Base-by-base conservation (phyloP, 2,797 vertebrate genomes). In the Fistularia commersonii region DNA sequence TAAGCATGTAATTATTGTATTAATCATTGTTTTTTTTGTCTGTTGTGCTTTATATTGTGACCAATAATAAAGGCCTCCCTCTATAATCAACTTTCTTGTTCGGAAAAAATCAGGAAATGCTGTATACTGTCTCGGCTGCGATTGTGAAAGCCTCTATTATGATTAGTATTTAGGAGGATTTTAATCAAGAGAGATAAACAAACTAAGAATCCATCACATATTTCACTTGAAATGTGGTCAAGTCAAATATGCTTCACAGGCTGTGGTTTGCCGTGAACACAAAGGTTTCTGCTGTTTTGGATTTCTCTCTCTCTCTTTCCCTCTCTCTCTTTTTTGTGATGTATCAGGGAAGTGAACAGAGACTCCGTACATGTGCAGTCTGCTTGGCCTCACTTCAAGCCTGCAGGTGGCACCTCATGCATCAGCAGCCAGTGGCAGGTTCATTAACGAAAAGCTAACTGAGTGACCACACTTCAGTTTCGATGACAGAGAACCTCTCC, bases 1-100 rank as follows among this genome's bases (percentile, higher is more conserved):
- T 88, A 91, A 89, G 79, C 81, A 82, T 88, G 77, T 83, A 85
- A 87, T 81, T 83, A 80, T 72, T 64, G 66, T 84, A 74, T 67
- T 85, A 82, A 74, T 83, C 77, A 57, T 51, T 81, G 67, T 86
- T 80, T 51, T 51, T 64, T 35, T 43, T 69, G 60, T 82, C 66
- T 86, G 59, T 77, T 81, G 62, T 82, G 57, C 66, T 80, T 74
- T 61, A 61, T 72, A 80, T 60, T 83, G 70, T 82, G 76, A 79
- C 55, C 57, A 72, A 58, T 78, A 90, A 88, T 88, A 89, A 90
- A 89, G 80, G 63, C 63, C 53, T 78, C 63, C 57, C 66, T 80
- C 52, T 74, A 66, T 72, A 77, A 32, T 72, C 34, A 65, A 48
- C 32, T 63, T 36, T 69, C 35, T 82, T 50, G 47, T 63, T 72